Evolutionary conservation across 2,797 vertebrate genomes (phyloP).

Genomic region (Bradypodion pumilum): DNA sequence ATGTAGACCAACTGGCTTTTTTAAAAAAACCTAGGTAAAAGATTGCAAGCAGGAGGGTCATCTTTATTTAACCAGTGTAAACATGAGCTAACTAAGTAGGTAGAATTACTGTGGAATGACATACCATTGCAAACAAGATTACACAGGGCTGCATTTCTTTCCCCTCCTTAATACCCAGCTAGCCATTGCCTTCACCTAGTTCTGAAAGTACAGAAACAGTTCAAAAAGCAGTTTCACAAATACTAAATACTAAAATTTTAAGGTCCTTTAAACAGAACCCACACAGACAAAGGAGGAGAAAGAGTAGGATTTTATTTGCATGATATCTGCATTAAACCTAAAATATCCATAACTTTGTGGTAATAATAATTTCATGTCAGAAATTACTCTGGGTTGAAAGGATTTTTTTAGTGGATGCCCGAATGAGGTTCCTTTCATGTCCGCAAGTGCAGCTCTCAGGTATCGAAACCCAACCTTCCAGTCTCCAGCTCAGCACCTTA

Average conservation of each 20-base stretch:
- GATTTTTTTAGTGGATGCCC: no score
- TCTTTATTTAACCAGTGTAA: conserved; percentile 36
- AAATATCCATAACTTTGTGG: neutral
- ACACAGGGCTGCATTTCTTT: conserved; percentile 10
- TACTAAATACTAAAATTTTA: neutral
- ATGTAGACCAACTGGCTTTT: conserved; percentile 27
- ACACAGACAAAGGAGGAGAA: no score
- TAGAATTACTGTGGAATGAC: conserved; percentile 14
- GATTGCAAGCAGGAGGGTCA: conserved; percentile 19
- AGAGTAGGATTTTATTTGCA: neutral
- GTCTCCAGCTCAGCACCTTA: no score
- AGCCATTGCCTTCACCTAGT: neutral
- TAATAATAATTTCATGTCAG: no score
- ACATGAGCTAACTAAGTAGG: conserved; percentile 14
- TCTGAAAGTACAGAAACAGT: neutral
- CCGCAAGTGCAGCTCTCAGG: no score
- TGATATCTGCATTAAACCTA: neutral
- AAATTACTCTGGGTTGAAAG: no score
- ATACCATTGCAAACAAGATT: conserved; percentile 10
- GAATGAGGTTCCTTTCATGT: no score
- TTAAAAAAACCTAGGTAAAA: conserved; percentile 24
- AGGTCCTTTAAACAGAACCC: neutral
- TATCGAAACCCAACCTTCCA: no score
- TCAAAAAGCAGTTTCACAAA: neutral
- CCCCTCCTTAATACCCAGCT: neutral